Evolutionary conservation across 2,797 vertebrate species (phyloP), one percentile per base, ranked within the genome.

Genomic region (Chaunax sp.): DNA sequence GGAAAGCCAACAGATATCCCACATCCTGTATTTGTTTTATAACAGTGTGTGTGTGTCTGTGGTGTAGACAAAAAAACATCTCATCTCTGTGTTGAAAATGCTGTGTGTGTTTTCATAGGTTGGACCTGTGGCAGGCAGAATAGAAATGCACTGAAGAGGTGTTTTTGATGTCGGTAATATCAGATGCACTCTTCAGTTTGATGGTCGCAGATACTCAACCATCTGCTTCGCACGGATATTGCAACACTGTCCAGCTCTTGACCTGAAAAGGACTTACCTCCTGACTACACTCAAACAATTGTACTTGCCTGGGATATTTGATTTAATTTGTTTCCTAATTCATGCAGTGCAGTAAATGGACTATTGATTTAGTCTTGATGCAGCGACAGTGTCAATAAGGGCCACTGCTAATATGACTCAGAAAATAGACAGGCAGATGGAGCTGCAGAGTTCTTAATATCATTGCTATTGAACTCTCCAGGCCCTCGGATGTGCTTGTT

Each of bases 161-260:
- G 66, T 77, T 84, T 81, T 82, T 84, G 75, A 89, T 80, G 81
- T 75, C 54, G 75, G 37, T 67, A 78, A 53, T 69, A 73, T 80
- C 69, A 78, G 53, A 75, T 45, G 14, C 58, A 51, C 66, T 65
- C 73, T 65, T 72, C 55, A 74, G 62, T 67, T 69, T 23, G 64
- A 83, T 30, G 70, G 50, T 25, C 64, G 60, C 77, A 78, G 75
- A 79, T 79, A 44, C 67, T 90, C 70, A 65, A 60, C 79, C 80
- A 66, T 75, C 83, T 83, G 78, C 72, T 79, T 62, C 71, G 69
- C 56, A 66, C 71, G 64, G 51, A 71, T 54, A 80, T 60, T 67
- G 40, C 47, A 13, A 64, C 67, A 41, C 53, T 33, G 63, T 76
- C 72, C 47, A 43, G 77, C 69, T 78, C 80, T 77, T 69, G 35